phyloP scores from a whole-genome alignment of 2,113 vertebrate genomes.

The Furnarius figulus region DNA sequence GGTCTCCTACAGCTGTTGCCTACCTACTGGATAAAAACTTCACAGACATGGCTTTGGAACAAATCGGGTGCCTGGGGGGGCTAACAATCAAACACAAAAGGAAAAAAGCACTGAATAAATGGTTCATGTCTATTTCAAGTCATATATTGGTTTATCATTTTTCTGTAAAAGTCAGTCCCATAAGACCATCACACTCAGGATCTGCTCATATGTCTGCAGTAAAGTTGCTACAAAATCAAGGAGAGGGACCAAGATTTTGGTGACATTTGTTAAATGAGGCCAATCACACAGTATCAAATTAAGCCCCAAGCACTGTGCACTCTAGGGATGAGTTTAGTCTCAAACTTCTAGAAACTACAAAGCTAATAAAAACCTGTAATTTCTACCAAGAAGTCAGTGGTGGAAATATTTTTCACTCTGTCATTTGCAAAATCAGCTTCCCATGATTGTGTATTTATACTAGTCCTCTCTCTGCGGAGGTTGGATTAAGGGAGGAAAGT shows the following conservation, averaged over 20 bases:
- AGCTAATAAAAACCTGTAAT: not conserved
- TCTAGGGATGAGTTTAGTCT: not conserved
- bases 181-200: not conserved
- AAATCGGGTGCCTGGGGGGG: rapidly evolving
- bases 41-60: not conserved
- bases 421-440: not conserved
- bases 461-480: not conserved
- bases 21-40: not conserved
- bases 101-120: not conserved
- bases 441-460: not conserved
- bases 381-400: not conserved
- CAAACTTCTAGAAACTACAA: slow-evolving; percentile 5
- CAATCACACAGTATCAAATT: slow-evolving; percentile 1
- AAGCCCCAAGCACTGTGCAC: not conserved
- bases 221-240: not conserved
- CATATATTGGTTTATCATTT: not conserved
- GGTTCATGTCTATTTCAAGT: not conserved
- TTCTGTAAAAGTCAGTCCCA: not conserved
- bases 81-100: not conserved
- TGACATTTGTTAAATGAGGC: slow-evolving; percentile 14
- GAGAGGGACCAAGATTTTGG: not conserved
- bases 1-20: not conserved
- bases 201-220: not conserved
- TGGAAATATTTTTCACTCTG: not conserved
- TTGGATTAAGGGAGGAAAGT: not conserved